These are phyloP conservation scores for Butastur rufipennis DNA, from an alignment of 2,113 vertebrate genomes.

Conservation along the genomic window DNA sequence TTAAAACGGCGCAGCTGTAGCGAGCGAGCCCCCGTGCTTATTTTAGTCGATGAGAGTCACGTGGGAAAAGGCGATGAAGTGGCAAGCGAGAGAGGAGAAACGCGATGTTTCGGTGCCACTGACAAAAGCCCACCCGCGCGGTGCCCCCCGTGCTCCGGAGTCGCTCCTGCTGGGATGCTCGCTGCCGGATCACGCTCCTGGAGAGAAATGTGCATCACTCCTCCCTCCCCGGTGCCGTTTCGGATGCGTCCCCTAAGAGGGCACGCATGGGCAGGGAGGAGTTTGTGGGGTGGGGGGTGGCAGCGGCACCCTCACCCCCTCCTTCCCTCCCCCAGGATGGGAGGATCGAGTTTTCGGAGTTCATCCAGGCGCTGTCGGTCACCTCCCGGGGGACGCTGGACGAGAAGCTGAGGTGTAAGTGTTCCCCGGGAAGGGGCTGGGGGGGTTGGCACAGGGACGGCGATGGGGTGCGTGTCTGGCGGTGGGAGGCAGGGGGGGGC, in stretches of 20 bases:
- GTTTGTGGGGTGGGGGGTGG: neutral
- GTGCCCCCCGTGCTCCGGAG: neutral
- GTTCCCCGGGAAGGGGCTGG: neutral
- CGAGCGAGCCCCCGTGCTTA: neutral
- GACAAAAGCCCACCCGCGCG: neutral
- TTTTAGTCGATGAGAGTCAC: neutral
- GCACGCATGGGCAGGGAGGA: rapidly evolving
- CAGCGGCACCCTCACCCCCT: neutral
- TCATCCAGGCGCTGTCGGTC: conserved; percentile 97
- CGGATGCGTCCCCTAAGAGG: neutral
- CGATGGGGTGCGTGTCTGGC: rapidly evolving
- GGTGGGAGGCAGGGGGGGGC: rapidly evolving
- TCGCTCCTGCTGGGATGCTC: rapidly evolving
- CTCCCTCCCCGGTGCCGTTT: neutral
- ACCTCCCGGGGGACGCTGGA: conserved; percentile 96
- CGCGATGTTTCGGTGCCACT: rapidly evolving
- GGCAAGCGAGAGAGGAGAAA: neutral
- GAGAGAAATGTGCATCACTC: neutral
- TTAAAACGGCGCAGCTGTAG: neutral
- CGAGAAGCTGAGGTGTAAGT: conserved; percentile 96
- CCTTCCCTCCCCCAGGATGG: conserved; percentile 80
- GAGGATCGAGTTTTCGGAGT: conserved; percentile 96
- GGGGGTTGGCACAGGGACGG: rapidly evolving
- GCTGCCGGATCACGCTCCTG: rapidly evolving
- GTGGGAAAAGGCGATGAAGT: neutral